Conservation (phyloP, 2,113 vertebrate genomes). For the Pandion haliaetus region DNA sequence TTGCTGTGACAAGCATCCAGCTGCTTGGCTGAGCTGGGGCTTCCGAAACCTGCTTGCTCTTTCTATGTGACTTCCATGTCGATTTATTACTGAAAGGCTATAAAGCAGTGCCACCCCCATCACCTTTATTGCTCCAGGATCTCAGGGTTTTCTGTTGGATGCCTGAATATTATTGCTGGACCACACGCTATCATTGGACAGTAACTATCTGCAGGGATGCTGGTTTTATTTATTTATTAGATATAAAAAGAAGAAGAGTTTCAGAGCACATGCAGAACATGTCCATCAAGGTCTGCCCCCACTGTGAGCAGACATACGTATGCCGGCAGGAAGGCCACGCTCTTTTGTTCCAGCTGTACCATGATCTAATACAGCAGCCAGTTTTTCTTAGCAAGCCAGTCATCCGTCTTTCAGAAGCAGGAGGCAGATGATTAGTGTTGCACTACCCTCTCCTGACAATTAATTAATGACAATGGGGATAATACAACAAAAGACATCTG, state of each 20-base stretch:
- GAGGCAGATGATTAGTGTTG: neutral
- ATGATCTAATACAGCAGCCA: neutral
- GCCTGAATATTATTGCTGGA: neutral
- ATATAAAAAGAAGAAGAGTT: neutral
- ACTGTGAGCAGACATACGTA: neutral
- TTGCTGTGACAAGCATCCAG: neutral
- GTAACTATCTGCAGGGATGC: neutral
- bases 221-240: neutral
- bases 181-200: accelerated
- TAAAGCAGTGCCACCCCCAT: neutral
- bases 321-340: accelerated
- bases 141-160: neutral
- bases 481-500: neutral
- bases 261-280: neutral
- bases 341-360: constrained; percentile 13
- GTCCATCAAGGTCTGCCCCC: neutral
- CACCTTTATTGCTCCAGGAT: neutral
- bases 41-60: neutral
- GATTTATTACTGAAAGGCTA: neutral
- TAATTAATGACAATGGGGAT: neutral
- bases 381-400: neutral
- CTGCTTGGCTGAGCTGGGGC: neutral
- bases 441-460: neutral
- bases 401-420: neutral
- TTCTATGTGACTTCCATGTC: neutral